Base-by-base conservation (phyloP, 1,140 invertebrate genomes). In the Amyelois transitella region DNA sequence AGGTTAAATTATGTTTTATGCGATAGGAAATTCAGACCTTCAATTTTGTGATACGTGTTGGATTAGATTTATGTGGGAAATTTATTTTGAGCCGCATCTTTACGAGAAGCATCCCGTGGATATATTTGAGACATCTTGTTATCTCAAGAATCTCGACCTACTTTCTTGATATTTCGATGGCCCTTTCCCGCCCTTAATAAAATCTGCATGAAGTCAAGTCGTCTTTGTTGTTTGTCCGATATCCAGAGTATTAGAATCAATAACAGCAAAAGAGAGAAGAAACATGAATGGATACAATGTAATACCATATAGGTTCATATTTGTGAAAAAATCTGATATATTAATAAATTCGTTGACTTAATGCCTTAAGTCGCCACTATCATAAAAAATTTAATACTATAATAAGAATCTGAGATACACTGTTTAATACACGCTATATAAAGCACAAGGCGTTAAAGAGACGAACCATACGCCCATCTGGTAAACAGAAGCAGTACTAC, bases 161-260 rank as follows among this genome's bases (percentile, higher is more conserved):
- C 43, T 66, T 78, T 17, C 45, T 48, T 65, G 51, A 64, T 59
- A 62, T 65, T 65, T 68, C 66, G 63, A 75, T 62, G 63, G 64
- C 69, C 61, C 75, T 75, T 50, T 47, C 20, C 22, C 18, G 18
- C 55, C 25, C 43, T 45, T 20, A 48, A 14, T n/a, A 14, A 28
- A 38, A 38, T 4, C 32, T 38, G n/a, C n/a, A n/a, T n/a, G n/a
- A n/a, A n/a, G n/a, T n/a, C n/a, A n/a, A n/a, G n/a, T n/a, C n/a
- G n/a, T n/a, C n/a, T n/a, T n/a, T n/a, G n/a, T n/a, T n/a, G n/a
- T n/a, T n/a, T n/a, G n/a, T n/a, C n/a, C n/a, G n/a, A n/a, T n/a
- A n/a, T n/a, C n/a, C n/a, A n/a, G n/a, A n/a, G n/a, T n/a, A n/a
- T n/a, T n/a, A n/a, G n/a, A n/a, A n/a, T n/a, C n/a, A n/a, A n/a